These are phyloP conservation scores for Macaria liturata DNA, from an alignment of 2,888 invertebrate genomes.

Conservation along the genomic window DNA sequence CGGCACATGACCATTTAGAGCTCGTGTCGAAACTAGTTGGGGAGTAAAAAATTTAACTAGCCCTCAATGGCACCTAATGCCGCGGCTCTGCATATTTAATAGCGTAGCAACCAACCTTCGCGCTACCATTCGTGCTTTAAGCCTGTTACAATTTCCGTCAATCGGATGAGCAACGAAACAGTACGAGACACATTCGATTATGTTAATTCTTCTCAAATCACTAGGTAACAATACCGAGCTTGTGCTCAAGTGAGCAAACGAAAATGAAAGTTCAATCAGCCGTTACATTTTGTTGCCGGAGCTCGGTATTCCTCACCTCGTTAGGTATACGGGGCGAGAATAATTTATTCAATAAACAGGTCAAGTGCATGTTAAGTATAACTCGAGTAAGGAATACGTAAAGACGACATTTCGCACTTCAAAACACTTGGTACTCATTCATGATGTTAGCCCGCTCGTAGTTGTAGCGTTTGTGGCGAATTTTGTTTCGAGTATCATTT, in stretches of 20 bases:
- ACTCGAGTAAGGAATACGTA: conserved; percentile 1
- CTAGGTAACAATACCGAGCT: conserved; percentile 5
- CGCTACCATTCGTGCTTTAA: conserved; percentile 45
- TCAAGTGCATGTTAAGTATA: conserved; percentile 10
- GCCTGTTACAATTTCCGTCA: conserved; percentile 40
- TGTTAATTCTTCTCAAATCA: conserved; percentile 29
- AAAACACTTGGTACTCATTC: no score
- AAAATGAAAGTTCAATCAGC: conserved; percentile 29
- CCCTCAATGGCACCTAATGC: conserved; percentile 44
- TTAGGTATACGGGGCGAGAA: conserved; percentile 16
- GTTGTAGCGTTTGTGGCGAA: no score
- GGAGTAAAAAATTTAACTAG: conserved; percentile 42
- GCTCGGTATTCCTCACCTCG: conserved; percentile 6
- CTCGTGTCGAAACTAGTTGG: conserved; percentile 25
- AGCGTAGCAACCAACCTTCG: conserved; percentile 51
- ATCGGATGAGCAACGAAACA: conserved; percentile 10
- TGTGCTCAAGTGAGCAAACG: conserved; percentile 18
- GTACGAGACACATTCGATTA: conserved; percentile 34
- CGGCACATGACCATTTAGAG: conserved; percentile 12
- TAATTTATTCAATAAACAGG: conserved; percentile 14
- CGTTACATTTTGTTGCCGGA: conserved; percentile 13
- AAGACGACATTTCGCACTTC: neutral
- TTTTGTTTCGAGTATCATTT: no score
- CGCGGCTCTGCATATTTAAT: conserved; percentile 52
- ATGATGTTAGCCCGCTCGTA: no score